These are phyloP conservation scores for Rhagologus leucostigma DNA, from an alignment of 2,113 vertebrate species.

Conservation along the genomic window DNA sequence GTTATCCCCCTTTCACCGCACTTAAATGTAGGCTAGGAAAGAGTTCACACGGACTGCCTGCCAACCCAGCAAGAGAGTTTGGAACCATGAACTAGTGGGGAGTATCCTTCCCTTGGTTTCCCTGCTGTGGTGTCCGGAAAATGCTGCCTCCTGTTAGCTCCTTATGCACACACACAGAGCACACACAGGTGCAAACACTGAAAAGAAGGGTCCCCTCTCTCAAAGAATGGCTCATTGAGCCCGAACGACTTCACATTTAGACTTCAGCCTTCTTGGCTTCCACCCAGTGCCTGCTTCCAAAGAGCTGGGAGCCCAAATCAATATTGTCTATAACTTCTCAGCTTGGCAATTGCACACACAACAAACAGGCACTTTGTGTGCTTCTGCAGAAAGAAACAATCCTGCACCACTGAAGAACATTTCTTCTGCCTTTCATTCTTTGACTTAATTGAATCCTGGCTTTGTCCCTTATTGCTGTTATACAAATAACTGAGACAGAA, in stretches of 20 bases:
- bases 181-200: not conserved
- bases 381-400: not conserved
- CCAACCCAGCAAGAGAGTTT: not conserved
- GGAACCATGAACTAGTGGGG: not conserved
- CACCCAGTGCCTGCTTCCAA: slow-evolving; percentile 27
- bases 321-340: slow-evolving; percentile 40
- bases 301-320: slow-evolving; percentile 19
- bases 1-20: not conserved
- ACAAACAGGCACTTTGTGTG: slow-evolving; percentile 24
- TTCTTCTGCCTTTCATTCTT: slow-evolving; percentile 29
- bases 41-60: not conserved
- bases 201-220: not conserved
- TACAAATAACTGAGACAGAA: not conserved
- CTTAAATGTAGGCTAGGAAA: not conserved
- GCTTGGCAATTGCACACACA: not conserved
- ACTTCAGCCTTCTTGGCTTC: slow-evolving; percentile 17
- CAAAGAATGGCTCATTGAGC: slow-evolving; percentile 8
- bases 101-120: not conserved
- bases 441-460: not conserved
- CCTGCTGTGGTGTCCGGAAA: not conserved
- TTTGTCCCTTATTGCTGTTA: slow-evolving; percentile 22
- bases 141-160: not conserved
- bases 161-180: not conserved
- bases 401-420: not conserved
- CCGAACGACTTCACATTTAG: not conserved